Conservation (phyloP, 1,140 invertebrate species). For the Brachystomella parvula region DNA sequence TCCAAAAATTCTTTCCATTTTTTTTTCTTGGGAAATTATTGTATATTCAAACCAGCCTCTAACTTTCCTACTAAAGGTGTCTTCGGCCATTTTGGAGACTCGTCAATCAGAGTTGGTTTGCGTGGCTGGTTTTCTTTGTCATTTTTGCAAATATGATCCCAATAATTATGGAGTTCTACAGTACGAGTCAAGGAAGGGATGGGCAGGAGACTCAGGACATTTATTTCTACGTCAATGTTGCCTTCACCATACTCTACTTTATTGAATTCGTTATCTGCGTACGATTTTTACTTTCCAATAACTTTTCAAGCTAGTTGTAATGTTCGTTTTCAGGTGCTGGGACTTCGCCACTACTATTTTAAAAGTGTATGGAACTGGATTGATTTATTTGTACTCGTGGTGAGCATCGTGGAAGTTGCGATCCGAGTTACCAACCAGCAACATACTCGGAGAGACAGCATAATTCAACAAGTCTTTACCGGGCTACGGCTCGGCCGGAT, state of each 20-base stretch:
- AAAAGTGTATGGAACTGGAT: constrained; percentile 25
- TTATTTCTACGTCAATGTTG: constrained; percentile 20
- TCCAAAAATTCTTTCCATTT: too few relatives aligned
- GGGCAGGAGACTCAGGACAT: neutral
- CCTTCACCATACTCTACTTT: constrained; percentile 23
- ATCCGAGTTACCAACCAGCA: neutral
- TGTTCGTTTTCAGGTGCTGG: constrained; percentile 14
- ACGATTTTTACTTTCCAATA: neutral
- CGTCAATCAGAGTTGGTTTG: constrained; percentile 22
- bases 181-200: neutral
- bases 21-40: too few relatives aligned
- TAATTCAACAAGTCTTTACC: constrained; percentile 13
- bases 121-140: constrained; percentile 26
- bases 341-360: constrained; percentile 16
- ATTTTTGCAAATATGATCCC: constrained; percentile 27
- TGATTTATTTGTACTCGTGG: constrained; percentile 21
- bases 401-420: constrained; percentile 17
- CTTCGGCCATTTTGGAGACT: constrained; percentile 13
- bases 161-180: constrained; percentile 21
- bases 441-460: neutral
- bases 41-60: too few relatives aligned
- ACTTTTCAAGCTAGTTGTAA: neutral
- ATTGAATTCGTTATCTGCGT: constrained; percentile 28
- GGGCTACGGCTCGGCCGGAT: constrained; percentile 15
- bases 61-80: constrained; percentile 5